phyloP scores from a whole-genome alignment of 2,797 vertebrate species.

The Mus caroli region DNA sequence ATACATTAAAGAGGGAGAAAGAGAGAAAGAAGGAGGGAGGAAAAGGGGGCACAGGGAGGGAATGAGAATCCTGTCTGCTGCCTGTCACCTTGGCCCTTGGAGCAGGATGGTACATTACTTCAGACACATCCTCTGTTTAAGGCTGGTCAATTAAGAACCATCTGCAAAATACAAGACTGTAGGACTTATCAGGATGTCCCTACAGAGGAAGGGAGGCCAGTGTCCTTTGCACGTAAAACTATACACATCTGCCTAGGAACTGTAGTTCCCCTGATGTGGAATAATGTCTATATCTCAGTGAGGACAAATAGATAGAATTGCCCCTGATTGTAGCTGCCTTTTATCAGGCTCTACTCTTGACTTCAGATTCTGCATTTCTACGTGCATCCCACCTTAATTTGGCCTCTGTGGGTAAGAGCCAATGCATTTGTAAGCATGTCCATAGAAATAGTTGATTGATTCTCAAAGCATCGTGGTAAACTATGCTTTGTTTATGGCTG shows the following conservation, averaged over 20 bases:
- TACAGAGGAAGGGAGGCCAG: not conserved
- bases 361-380: not conserved
- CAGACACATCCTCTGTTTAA: not conserved
- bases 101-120: not conserved
- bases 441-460: not conserved
- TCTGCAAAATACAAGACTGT: not conserved
- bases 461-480: not conserved
- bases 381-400: not conserved
- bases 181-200: not conserved
- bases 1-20: not conserved
- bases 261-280: not conserved
- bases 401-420: not conserved
- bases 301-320: not conserved
- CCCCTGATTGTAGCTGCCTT: not conserved
- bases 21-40: not conserved
- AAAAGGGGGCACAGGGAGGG: too few species aligned
- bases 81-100: not conserved
- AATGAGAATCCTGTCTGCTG: not conserved
- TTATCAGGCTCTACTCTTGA: slow-evolving; percentile 1
- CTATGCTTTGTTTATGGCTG: not conserved
- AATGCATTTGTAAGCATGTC: not conserved
- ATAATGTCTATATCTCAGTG: not conserved
- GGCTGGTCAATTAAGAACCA: not conserved
- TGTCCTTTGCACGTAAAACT: not conserved
- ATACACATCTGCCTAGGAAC: not conserved